Base-by-base conservation (phyloP, 2,113 vertebrate genomes). In the Mungos mungo region DNA sequence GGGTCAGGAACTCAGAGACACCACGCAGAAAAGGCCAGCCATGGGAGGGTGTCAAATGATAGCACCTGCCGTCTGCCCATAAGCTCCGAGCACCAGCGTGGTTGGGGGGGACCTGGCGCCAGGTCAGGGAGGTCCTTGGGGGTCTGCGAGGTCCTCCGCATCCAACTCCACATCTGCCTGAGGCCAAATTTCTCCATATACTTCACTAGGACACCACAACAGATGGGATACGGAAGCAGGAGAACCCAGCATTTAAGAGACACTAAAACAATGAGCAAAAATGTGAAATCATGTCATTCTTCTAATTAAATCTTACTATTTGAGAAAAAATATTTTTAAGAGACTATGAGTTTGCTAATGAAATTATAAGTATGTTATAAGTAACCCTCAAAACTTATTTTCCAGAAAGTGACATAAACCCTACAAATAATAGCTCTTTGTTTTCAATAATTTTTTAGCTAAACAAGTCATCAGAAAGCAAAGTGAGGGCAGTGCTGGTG, bases 11-110 rank as follows among this genome's bases (percentile, higher is more conserved):
- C 60, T 72, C 57, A 50, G 25, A 45, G 25, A 90, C 5, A 10
- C 25, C 23, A 19, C 23, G 21, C 1, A 35, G 65, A 54, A 50
- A 33, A 21, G 35, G 86, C 3, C 21, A 27, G 38, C 21, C 8
- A 19, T 2, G 4, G 66, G 15, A 41, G n/a, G 13, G 41, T 10
- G 3, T n/a, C 33, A 2, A 5, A n/a, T 12, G 2, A 23, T 5
- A 16, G 50, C 0, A 0, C n/a, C 60, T 3, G 1, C 10, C 15
- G 29, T 23, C 23, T 7, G 2, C 7, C 2, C 0, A 6, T 15
- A 29, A 13, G 2, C 0, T 13, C 79, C 3, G 11, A 6, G n/a
- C 68, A 35, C 13, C 29, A 16, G 1, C 19, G 7, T 21, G 54
- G 19, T 19, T 21, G 7, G 57, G 57, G 18, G 7, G 19, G 21